These are phyloP conservation scores for Barypeithes pellucidus DNA, from an alignment of 2,888 invertebrate genomes.

Conservation along the genomic window DNA sequence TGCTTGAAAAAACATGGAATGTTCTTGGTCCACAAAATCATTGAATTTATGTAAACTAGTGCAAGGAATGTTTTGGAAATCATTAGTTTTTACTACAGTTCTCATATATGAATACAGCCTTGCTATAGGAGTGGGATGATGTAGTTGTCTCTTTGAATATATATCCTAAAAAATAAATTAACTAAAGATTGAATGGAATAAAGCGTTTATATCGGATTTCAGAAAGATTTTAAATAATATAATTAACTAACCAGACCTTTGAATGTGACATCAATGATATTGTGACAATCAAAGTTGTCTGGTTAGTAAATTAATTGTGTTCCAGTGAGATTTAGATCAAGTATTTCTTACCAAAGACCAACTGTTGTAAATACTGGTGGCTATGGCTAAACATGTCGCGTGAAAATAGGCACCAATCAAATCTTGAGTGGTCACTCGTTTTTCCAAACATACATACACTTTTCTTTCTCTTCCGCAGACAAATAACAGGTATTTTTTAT, in stretches of 20 bases:
- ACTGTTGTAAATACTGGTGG: conserved; percentile 66
- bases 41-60: conserved; percentile 62
- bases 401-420: conserved; percentile 82
- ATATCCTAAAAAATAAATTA: conserved; percentile 60
- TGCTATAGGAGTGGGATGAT: conserved; percentile 65
- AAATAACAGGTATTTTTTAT: conserved; percentile 74
- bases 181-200: no score
- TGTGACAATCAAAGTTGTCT: no score
- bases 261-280: no score
- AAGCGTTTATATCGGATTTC: no score
- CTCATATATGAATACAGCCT: conserved; percentile 65
- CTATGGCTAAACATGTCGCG: conserved; percentile 75
- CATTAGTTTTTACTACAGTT: conserved; percentile 57
- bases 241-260: no score
- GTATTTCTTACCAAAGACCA: conserved; percentile 64
- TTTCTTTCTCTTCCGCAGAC: conserved; percentile 70
- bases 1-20: conserved; percentile 66
- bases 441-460: conserved; percentile 75
- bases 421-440: conserved; percentile 72
- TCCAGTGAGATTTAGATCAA: no score
- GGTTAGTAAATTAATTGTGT: no score
- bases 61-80: conserved; percentile 60
- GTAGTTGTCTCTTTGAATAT: conserved; percentile 64
- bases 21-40: conserved; percentile 65
- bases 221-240: no score